Evolutionary conservation across 2,113 vertebrate species (phyloP), one percentile per base, ranked within the genome.

Genomic region (Catharus fuscescens): DNA sequence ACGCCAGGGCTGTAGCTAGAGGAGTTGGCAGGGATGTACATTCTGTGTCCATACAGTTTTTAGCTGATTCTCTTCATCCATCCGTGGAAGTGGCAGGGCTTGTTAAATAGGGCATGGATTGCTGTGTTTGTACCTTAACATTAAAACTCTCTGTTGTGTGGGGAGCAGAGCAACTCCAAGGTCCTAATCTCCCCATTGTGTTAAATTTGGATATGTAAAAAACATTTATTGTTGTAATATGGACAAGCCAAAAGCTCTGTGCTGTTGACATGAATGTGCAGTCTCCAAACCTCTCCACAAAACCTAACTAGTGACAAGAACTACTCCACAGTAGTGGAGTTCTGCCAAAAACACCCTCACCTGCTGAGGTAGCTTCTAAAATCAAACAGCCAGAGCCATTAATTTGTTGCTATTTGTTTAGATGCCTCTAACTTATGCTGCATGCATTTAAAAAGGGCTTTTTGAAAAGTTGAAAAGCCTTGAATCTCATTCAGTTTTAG

Each of bases 341-440:
- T 91, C 18, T 67, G 64, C n/a, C 52, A 29, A 48, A 53, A 82
- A 2, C 38, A 36, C 23, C 21, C 5, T 36, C 19, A 3, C 21
- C 45, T 72, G 45, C 52, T 78, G 40, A 29, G 42, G 26, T 18
- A 29, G 53, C 18, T 85, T 62, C 71, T 52, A 10, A 52, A 26
- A 60, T 67, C 26, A 12, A 18, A 32, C 26, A 77, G 14, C 32
- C 32, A 65, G 44, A 72, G 19, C 36, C 7, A 15, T 59, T 50
- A 19, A 52, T 16, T 5, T 21, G 34, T 47, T 31, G 25, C 0
- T 80, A 10, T 20, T 14, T 28, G 50, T 81, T 72, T 21, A 32
- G 11, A 18, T 57, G 45, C 24, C 52, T 61, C 40, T 32, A 17
- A 6, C 3, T 45, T 71, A 36, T 0, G 1, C 29, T 42, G 12